Base-by-base conservation (phyloP, 1,140 invertebrate genomes). In the Phocides pigmalion region DNA sequence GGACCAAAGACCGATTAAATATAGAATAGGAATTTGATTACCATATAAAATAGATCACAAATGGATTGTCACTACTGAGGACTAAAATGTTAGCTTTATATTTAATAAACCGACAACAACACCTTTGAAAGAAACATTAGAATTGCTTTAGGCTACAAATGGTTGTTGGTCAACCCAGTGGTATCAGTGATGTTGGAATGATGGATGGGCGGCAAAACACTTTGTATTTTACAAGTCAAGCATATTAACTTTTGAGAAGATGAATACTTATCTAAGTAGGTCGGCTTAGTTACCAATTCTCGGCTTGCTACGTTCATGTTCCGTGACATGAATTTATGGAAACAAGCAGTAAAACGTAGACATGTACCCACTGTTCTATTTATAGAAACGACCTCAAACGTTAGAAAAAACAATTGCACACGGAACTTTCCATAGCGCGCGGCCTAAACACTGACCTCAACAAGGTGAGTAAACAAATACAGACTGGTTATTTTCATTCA, bases 361-460 rank as follows among this genome's bases (percentile, higher is more conserved):
- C 70, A 72, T 65, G 68, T 50, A 49, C 44, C 44, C 22, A 47
- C 32, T 47, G 47, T 64, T 50, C 64, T 66, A 66, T 68, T 58
- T 62, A 51, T 63, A 58, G 51, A 53, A 22, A 64, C 61, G 59
- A 63, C 65, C 50, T 65, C 67, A 70, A 64, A 64, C 39, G 42
- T 22, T 62, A 50, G 11, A 54, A 66, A 22, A 63, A 70, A 66
- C 68, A 59, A 64, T 59, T 66, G 59, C 44, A 28, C 46, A 35
- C 16, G 62, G 67, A 70, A 72, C 58, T 72, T 70, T 76, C 70
- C 73, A 72, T 49, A 47, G 14, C 61, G 11, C 44, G n/a, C n/a
- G n/a, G n/a, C n/a, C n/a, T n/a, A 35, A 35, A 39, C 32, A 53
- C 32, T 39, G 50, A 53, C 41, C 56, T 59, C 25, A 59, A 35